These are phyloP conservation scores for Hirundichthys speculiger DNA, from an alignment of 2,113 vertebrate species.

Conservation along the genomic window DNA sequence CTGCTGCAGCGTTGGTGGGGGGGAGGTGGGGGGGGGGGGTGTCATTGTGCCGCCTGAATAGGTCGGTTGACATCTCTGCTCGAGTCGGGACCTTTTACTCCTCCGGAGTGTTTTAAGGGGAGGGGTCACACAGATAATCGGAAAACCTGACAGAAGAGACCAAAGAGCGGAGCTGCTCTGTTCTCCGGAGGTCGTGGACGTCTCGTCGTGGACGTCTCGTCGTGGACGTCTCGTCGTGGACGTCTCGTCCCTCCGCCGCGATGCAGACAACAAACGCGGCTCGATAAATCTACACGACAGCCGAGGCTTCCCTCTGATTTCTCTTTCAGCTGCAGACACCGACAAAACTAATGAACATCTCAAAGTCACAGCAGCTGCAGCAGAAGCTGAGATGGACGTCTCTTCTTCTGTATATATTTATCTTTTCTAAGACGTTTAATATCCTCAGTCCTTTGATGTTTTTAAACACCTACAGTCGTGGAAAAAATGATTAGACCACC, in stretches of 20 bases:
- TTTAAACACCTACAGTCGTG: too few relatives aligned
- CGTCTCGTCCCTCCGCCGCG: conserved; percentile 54
- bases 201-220: too few relatives aligned
- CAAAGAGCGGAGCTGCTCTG: conserved; percentile 41
- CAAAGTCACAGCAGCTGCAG: not conserved
- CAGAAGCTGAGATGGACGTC: too few relatives aligned
- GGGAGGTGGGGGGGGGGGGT: not conserved
- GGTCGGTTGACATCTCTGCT: conserved; percentile 55
- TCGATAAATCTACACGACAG: conserved; percentile 54
- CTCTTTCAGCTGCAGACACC: not conserved
- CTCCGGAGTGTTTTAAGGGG: conserved; percentile 64
- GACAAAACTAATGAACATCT: conserved; percentile 3
- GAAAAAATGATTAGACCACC: too few relatives aligned
- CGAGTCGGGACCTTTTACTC: conserved; percentile 72
- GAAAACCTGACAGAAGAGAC: conserved; percentile 46
- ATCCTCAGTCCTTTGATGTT: too few relatives aligned
- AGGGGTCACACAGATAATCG: conserved; percentile 70
- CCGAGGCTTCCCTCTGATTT: conserved; percentile 14
- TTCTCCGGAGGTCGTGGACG: conserved; percentile 49
- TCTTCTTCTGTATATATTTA: too few relatives aligned
- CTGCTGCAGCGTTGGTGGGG: not conserved
- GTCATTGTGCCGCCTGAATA: conserved; percentile 47
- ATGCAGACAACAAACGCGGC: conserved; percentile 43
- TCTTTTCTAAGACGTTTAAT: too few relatives aligned
- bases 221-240: too few relatives aligned